Evolutionary conservation across 2,797 vertebrate genomes (phyloP), one percentile per base, ranked within the genome.

Genomic region (Erpetoichthys calabaricus): DNA sequence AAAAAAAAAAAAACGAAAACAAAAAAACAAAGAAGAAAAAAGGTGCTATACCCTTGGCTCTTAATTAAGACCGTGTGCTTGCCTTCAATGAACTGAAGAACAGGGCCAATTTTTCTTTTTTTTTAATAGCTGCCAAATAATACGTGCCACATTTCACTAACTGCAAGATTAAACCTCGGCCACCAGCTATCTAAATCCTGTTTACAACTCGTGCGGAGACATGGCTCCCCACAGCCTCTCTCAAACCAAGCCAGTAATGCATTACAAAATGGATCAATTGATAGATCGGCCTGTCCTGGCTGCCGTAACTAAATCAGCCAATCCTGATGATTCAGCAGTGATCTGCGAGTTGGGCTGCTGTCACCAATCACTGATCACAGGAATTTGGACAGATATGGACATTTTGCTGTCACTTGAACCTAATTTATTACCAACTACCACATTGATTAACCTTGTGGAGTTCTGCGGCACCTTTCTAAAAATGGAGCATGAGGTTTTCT

Each of bases 381-480:
- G 80, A 55, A 66, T 69, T 63, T 57, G 74, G 74, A 81, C 78
- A 80, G 70, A 74, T 80, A 81, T 70, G 64, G 88, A 83, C 74
- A 74, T 78, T 81, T 68, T 67, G 64, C 66, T 83, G 71, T 75
- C 85, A 87, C 78, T 62, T 73, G 73, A 73, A 76, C 63, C 73
- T 75, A 80, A 86, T 84, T 83, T 82, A 84, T 77, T 75, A 72
- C 80, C 76, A 65, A 67, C 78, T 66, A 70, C 74, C 76, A 79
- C 72, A 79, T 79, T 77, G 79, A 86, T 83, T 91, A 87, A 89
- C 81, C 78, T 85, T 69, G 73, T 56, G 49, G 64, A 66, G 73
- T 73, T 74, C 80, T 75, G 71, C 75, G 71, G 59, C 59, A 68
- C 56, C 43, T 74, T 72, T 70, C 67, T 69, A 80, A 77, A 55